Base-by-base conservation (phyloP, 2,797 vertebrate genomes). In the Hypotaenidia philippensis region DNA sequence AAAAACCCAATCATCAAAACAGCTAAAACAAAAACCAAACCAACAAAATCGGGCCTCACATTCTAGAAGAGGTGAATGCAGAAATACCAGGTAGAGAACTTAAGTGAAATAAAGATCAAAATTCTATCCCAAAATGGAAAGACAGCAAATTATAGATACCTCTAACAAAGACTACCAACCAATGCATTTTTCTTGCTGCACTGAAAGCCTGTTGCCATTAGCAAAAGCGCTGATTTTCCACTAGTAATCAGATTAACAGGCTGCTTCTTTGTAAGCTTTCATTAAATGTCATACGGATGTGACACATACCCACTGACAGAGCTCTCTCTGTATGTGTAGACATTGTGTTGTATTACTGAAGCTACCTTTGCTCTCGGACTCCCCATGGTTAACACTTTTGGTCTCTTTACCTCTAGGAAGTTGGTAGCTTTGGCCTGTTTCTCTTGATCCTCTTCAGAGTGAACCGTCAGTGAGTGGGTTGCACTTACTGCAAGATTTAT, bases 211-310 rank as follows among this genome's bases (percentile, higher is more conserved):
- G 64, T 70, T 66, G 22, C 25, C 38, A 29, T 49, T 22, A 92
- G 47, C n/a, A 9, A 69, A 57, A 80, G 13, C 49, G 47, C 32
- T 71, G 18, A 91, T 92, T 72, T 85, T 90, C 32, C 74, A 11
- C 63, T 63, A 23, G 50, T 26, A 64, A 93, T 88, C 59, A 57
- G 76, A 89, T 94, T 88, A 85, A 92, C 56, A 83, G 36, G 21
- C 31, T 52, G 21, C 45, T 76, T 86, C 84, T 91, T 68, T 41
- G 53, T 75, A 85, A 89, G 32, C 31, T 88, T 89, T 79, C 36
- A 34, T 80, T 69, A 74, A 32, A 87, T 5, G 49, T 27, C 63
- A 76, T n/a, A 49, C 44, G 74, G 70, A 75, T 11, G 13, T 84
- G 68, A 88, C 44, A 40, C 3, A 3, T 21, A 56, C 5, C 74